Percentiles rank a stretch among this genome's conserved stretches.
These are phyloP conservation scores for Arbacia lixula DNA, from an alignment of 53 echinoderm and acorn worm genomes.

Conservation along the genomic window DNA sequence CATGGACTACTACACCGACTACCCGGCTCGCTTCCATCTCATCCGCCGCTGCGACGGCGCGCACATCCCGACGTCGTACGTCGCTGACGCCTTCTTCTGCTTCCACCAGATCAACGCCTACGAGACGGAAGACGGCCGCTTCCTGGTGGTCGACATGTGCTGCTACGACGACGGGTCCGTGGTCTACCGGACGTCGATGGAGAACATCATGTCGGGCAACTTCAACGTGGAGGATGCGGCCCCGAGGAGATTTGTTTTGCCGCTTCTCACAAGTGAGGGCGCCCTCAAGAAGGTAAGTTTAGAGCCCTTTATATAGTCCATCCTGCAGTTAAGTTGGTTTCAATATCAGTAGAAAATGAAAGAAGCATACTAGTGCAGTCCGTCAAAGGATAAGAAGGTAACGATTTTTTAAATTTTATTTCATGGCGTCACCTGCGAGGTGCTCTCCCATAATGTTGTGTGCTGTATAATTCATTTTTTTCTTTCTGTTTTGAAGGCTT, in stretches of 20 bases:
- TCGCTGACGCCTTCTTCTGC: conserved; percentile 71
- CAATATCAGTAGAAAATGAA: too few species aligned
- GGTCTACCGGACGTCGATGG: conserved; percentile 25
- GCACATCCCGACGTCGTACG: conserved; percentile 44
- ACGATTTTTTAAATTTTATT: too few species aligned
- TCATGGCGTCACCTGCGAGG: too few species aligned
- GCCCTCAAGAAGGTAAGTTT: neutral
- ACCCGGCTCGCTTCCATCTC: conserved; percentile 62
- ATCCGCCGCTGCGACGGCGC: conserved; percentile 67
- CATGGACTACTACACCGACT: conserved; percentile 46
- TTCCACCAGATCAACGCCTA: conserved; percentile 87
- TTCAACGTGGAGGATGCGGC: neutral
- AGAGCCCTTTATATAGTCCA: too few species aligned
- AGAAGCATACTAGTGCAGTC: too few species aligned
- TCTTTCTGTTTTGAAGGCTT: too few species aligned
- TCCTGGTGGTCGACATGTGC: conserved; percentile 71
- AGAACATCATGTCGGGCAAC: neutral
- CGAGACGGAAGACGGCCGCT: conserved; percentile 67
- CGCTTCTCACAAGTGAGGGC: too few species aligned
- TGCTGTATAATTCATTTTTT: too few species aligned
- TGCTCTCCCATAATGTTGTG: too few species aligned
- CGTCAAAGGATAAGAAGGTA: too few species aligned
- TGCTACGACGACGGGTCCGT: conserved; percentile 52
- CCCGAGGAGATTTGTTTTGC: conserved; percentile 61
- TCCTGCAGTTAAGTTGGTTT: too few species aligned